Evolutionary conservation across 2,888 invertebrate genomes (phyloP).

Genomic region (Tenthredo mesomela): DNA sequence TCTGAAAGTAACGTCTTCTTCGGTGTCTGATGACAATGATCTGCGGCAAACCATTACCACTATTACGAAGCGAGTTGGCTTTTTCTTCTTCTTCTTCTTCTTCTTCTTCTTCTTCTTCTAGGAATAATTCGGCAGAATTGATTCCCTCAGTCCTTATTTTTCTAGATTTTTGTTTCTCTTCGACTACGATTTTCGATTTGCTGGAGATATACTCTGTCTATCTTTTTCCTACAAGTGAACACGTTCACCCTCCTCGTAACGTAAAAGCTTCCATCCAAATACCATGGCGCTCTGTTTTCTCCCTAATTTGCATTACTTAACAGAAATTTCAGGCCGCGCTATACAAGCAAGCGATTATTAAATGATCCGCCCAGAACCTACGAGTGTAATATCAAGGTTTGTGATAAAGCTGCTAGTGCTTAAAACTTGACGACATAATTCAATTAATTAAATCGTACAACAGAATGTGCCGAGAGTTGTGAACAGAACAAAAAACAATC

Average conservation of each 20-base stretch:
- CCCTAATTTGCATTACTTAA: slow-evolving; percentile 11
- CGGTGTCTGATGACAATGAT: neutral
- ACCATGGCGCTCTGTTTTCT: neutral
- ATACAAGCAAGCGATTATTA: neutral
- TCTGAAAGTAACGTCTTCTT: slow-evolving; percentile 14
- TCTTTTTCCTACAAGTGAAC: neutral
- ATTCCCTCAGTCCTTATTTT: neutral
- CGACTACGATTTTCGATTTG: neutral
- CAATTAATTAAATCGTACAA: neutral
- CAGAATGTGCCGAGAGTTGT: neutral
- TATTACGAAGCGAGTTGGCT: neutral
- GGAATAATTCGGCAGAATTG: neutral
- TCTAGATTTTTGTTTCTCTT: neutral
- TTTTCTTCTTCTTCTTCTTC: neutral
- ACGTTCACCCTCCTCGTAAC: neutral
- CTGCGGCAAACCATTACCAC: neutral
- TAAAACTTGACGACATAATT: neutral
- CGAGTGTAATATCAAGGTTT: neutral
- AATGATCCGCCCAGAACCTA: neutral
- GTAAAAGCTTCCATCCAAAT: neutral
- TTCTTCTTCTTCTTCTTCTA: neutral
- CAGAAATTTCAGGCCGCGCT: neutral
- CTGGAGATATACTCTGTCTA: neutral
- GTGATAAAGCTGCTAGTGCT: neutral
- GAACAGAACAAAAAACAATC: neutral